Evolutionary conservation across 2,888 invertebrate genomes (phyloP), one percentile per base, ranked within the genome.

Genomic region (Lithosia quadra): DNA sequence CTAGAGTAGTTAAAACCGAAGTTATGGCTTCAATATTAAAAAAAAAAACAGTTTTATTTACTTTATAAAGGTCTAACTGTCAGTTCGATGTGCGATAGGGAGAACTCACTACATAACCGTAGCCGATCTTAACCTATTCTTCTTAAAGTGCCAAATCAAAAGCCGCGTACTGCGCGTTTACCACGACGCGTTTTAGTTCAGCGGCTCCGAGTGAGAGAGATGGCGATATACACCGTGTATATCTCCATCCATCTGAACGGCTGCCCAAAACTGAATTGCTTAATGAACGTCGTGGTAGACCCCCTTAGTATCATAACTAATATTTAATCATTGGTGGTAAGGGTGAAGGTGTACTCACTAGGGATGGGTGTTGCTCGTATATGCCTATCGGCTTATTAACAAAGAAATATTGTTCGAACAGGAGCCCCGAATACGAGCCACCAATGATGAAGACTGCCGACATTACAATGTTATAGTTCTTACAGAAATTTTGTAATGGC

Each of bases 401-500:
- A 43, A 9, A 72, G 67, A 62, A 56, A 60, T 68, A 57, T 79
- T 79, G 62, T 84, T 82, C 82, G 69, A 78, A 73, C 88, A 93
- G 93, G 92, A 93, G 93, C 75, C 93, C 93, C 22, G 91, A 90
- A 75, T 91, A 88, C 76, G 84, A 87, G 61, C 83, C 92, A 75
- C 85, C 86, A 78, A 77, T 90, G 80, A 81, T 88, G 88, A 91
- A 89, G 90, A 86, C 88, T 77, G 86, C 87, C 63, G 90, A 93
- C 75, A 91, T 93, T 58, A 92, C 86, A 22, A 69, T 92, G 75
- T 89, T 93, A 91, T 92, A 91, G 83, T 57, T 60, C 33, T 36
- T 39, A n/a, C 53, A 24, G 34, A 58, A 21, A 1, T 43, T 43
- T 11, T 33, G 3, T 1, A 49, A 18, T 49, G 11, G 28, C 33